Evolutionary conservation across 2,888 invertebrate genomes (phyloP).

Genomic region (Ormia ochracea): DNA sequence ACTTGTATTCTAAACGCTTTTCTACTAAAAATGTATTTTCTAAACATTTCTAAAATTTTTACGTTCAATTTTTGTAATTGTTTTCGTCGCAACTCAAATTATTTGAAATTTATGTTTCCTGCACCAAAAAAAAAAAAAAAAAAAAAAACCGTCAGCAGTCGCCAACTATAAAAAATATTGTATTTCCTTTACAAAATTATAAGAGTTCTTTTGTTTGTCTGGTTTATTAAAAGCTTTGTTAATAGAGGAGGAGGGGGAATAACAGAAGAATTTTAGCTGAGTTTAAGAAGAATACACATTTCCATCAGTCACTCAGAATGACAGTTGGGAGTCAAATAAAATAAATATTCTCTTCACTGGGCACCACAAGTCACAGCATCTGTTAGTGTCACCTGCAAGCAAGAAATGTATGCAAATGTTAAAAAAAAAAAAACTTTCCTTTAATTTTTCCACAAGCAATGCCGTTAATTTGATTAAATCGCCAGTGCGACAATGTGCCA

Average conservation of each 20-base stretch:
- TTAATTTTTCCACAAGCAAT: slow-evolving; percentile 1
- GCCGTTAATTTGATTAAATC: slow-evolving; percentile 46
- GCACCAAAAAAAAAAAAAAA: too few species aligned
- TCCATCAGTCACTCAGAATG: not conserved
- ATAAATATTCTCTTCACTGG: slow-evolving; percentile 14
- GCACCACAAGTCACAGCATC: slow-evolving; percentile 35
- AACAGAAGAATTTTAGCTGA: not conserved
- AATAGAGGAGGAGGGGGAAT: too few species aligned
- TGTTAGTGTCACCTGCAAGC: slow-evolving; percentile 34
- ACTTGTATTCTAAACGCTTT: too few species aligned
- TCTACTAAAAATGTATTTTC: not conserved
- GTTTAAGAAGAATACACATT: slow-evolving; percentile 1
- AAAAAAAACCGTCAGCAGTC: slow-evolving; percentile 34
- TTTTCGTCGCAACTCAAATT: not conserved
- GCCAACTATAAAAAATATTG: slow-evolving; percentile 16
- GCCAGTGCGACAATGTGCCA: slow-evolving; percentile 41
- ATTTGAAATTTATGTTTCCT: slow-evolving; percentile 8
- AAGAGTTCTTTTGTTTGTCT: too few species aligned
- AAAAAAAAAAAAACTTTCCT: not conserved
- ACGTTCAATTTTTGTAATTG: not conserved
- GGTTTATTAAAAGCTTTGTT: too few species aligned
- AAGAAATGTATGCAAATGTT: slow-evolving; percentile 52
- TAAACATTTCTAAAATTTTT: not conserved
- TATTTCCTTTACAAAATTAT: slow-evolving; percentile 32
- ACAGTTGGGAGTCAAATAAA: slow-evolving; percentile 25